Conservation (phyloP, 2,888 invertebrate species). For the Boloria euphrosyne region DNA sequence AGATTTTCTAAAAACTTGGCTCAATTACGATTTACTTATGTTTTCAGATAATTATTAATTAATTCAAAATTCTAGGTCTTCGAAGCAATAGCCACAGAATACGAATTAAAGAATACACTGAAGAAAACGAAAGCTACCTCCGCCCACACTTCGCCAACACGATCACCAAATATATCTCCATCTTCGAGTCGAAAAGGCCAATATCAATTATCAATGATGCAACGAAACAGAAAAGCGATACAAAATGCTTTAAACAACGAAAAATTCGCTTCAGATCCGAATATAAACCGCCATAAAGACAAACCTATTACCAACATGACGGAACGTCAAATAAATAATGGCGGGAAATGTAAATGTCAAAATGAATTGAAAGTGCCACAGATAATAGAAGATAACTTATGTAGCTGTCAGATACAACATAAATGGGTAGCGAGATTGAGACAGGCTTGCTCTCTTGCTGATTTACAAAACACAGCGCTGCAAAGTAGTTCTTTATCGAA, state of each 20-base stretch:
- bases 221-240: constrained; percentile 55
- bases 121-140: constrained; percentile 49
- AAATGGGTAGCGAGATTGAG: constrained; percentile 62
- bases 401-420: constrained; percentile 56
- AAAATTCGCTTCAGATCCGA: constrained; percentile 67
- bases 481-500: constrained; percentile 53
- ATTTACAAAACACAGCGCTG: constrained; percentile 54
- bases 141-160: constrained; percentile 59
- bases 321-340: constrained; percentile 37
- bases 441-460: constrained; percentile 67
- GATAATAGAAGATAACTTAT: constrained; percentile 35
- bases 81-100: constrained; percentile 75
- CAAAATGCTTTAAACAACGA: constrained; percentile 51
- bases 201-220: constrained; percentile 70
- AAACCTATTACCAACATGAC: constrained; percentile 44
- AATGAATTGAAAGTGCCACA: constrained; percentile 34
- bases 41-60: neutral
- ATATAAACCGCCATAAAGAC: constrained; percentile 55
- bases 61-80: constrained; percentile 60
- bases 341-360: constrained; percentile 30
- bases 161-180: constrained; percentile 64
- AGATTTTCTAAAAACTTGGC: too few species aligned
- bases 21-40: too few species aligned
- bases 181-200: constrained; percentile 59
- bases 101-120: constrained; percentile 58